These are phyloP conservation scores for Ceratina japonica DNA, from an alignment of 1,140 invertebrate genomes.

Conservation along the genomic window DNA sequence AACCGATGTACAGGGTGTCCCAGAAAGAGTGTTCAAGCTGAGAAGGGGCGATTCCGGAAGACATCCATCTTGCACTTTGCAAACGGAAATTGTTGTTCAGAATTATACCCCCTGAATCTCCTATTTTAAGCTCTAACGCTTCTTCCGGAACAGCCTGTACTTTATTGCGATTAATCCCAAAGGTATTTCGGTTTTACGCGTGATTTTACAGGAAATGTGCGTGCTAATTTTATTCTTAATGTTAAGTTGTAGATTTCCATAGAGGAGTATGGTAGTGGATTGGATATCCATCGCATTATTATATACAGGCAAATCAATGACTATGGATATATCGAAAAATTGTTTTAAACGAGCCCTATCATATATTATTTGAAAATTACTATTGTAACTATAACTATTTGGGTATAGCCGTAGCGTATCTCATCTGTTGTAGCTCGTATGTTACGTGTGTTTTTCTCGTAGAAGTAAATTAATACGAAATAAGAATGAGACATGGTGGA, in stretches of 20 bases:
- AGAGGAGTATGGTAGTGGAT: conserved; percentile 28
- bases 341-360: background rate
- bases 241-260: conserved; percentile 31
- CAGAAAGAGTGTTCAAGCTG: too few relatives aligned
- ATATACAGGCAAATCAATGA: background rate
- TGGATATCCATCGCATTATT: conserved; percentile 12
- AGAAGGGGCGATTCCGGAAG: too few relatives aligned
- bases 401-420: background rate
- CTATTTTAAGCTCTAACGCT: too few relatives aligned
- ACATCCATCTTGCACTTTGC: too few relatives aligned
- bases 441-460: background rate
- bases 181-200: conserved; percentile 4
- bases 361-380: conserved; percentile 20
- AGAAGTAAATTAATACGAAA: conserved; percentile 7
- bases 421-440: conserved; percentile 16
- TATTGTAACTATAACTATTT: conserved; percentile 17
- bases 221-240: conserved; percentile 39
- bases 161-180: too few relatives aligned
- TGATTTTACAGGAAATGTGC: conserved; percentile 5
- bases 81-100: too few relatives aligned
- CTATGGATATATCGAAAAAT: conserved; percentile 1
- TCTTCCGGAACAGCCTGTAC: too few relatives aligned
- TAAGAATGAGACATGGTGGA: background rate
- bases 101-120: too few relatives aligned
- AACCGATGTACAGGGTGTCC: background rate